Conservation (phyloP, 2,888 invertebrate genomes). For the Himalopsyche tibetana region DNA sequence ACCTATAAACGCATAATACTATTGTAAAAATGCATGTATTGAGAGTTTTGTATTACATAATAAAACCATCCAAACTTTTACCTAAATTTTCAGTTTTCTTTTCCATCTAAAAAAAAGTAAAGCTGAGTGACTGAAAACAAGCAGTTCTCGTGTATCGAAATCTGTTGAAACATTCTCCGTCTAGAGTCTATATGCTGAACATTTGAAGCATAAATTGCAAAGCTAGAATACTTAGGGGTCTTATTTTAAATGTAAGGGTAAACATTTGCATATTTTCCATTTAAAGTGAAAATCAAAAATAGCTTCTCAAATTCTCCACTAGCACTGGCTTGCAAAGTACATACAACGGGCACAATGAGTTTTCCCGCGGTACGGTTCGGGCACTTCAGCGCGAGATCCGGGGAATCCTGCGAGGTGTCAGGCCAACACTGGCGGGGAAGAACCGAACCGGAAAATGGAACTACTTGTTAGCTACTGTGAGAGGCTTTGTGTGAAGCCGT, state of each 20-base stretch:
- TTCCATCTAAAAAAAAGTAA: no score
- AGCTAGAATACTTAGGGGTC: neutral
- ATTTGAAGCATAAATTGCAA: neutral
- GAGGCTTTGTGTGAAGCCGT: slow-evolving; percentile 36
- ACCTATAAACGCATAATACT: no score
- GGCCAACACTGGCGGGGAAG: slow-evolving; percentile 51
- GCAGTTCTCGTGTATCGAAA: no score
- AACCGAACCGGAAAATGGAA: slow-evolving; percentile 56
- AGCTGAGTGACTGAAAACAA: no score
- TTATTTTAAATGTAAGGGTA: no score
- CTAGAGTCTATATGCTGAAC: no score
- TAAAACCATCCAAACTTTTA: no score
- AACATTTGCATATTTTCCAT: neutral
- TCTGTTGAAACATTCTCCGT: no score
- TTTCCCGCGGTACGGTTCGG: slow-evolving; percentile 38
- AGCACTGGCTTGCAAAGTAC: neutral
- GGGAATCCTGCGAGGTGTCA: slow-evolving; percentile 46
- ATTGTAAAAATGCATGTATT: no score
- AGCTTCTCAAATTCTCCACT: neutral
- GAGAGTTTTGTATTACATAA: no score
- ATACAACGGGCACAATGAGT: neutral
- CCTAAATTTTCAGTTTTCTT: no score
- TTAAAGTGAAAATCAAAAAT: neutral
- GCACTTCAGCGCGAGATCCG: slow-evolving; percentile 40
- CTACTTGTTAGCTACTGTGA: slow-evolving; percentile 29